Conservation (phyloP, 64 coral and sea anemone genomes). For the Porites australiensis region DNA sequence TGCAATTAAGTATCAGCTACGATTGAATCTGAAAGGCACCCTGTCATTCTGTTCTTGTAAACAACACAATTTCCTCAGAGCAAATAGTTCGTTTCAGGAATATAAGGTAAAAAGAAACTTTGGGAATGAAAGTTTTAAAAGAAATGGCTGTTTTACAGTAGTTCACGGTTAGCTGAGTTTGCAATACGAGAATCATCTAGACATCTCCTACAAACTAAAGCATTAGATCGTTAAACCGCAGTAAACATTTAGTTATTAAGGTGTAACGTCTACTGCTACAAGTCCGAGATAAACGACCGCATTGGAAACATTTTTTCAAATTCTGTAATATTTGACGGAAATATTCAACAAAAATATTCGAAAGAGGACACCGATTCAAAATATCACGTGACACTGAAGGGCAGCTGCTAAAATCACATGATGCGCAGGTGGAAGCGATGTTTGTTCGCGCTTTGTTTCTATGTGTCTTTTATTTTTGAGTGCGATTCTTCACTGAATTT, state of each 20-base stretch:
- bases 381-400: slow-evolving; percentile 8
- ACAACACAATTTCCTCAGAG: too few species aligned
- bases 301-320: neutral
- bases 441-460: neutral
- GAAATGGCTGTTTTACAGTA: too few species aligned
- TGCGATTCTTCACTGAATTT: neutral
- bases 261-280: too few species aligned
- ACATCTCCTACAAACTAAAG: too few species aligned
- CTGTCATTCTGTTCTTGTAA: too few species aligned
- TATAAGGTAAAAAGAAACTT: too few species aligned
- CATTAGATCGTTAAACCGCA: too few species aligned
- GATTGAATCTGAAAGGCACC: neutral
- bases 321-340: neutral
- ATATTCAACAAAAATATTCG: neutral
- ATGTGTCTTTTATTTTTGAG: neutral
- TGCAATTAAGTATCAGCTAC: neutral
- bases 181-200: too few species aligned
- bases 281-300: neutral
- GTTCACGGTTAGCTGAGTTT: too few species aligned
- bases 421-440: neutral
- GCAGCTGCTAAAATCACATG: slow-evolving; percentile 7
- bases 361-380: neutral
- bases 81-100: too few species aligned
- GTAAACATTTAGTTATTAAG: too few species aligned
- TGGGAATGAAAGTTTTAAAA: too few species aligned